Evolutionary conservation across 2,113 vertebrate genomes (phyloP).

Genomic region (Herpetotheres cachinnans): DNA sequence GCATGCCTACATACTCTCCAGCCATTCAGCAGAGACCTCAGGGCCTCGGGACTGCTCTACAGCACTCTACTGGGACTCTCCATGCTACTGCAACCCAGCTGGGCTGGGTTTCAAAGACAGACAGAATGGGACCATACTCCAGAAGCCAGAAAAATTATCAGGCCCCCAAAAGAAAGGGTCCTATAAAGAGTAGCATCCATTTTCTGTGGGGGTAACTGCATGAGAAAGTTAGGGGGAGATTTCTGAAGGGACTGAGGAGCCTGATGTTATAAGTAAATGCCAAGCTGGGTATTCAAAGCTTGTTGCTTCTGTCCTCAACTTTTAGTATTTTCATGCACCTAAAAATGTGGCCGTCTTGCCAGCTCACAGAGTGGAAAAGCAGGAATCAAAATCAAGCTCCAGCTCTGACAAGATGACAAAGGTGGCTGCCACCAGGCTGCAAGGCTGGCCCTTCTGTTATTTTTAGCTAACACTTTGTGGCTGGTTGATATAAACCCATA

Average conservation of each 20-base stretch:
- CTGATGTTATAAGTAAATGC: background rate
- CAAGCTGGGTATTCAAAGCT: background rate
- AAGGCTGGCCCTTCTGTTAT: background rate
- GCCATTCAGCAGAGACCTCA: background rate
- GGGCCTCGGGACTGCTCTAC: background rate
- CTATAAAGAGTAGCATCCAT: accelerated
- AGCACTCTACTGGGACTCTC: background rate
- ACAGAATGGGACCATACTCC: background rate
- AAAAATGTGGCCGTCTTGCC: background rate
- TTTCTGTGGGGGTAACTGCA: background rate
- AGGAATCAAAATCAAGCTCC: background rate
- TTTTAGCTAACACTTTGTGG: background rate
- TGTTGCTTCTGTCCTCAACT: background rate
- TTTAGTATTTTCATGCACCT: background rate
- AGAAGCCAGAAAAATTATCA: background rate
- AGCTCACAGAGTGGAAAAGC: background rate
- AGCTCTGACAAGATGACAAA: background rate
- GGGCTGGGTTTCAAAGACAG: background rate
- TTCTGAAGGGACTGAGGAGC: background rate
- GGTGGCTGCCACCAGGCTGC: background rate
- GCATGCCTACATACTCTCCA: background rate
- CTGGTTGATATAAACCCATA: background rate
- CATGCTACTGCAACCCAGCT: background rate
- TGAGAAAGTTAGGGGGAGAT: background rate
- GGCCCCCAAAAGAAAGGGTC: background rate